Evolutionary conservation across 2,797 vertebrate genomes (phyloP).

Genomic region (Megaceryle alcyon): DNA sequence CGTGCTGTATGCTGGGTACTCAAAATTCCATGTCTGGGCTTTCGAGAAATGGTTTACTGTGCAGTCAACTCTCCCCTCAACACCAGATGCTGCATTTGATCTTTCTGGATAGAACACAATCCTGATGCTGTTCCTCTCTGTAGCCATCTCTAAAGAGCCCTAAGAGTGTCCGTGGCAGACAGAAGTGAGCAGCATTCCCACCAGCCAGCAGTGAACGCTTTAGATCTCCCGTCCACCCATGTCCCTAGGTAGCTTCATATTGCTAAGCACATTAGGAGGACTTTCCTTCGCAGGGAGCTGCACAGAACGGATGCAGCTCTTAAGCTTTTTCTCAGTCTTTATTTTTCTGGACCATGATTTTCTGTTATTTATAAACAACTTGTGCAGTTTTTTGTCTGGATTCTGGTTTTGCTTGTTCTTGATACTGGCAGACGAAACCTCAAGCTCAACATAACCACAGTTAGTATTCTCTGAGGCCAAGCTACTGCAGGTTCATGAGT

Average conservation of each 20-base stretch:
- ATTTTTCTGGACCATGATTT: neutral
- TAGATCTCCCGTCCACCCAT: neutral
- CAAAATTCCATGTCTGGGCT: neutral
- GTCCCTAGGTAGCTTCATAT: neutral
- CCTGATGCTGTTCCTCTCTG: neutral
- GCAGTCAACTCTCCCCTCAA: neutral
- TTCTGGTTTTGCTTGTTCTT: neutral
- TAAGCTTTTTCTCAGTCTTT: neutral
- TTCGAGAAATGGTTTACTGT: neutral
- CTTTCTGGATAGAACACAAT: neutral
- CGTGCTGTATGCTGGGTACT: neutral
- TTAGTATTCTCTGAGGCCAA: neutral
- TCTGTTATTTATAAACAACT: neutral
- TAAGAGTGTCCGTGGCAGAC: neutral
- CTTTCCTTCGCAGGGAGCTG: neutral
- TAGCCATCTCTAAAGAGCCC: neutral
- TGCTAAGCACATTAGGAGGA: neutral
- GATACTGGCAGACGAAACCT: conserved; percentile 21
- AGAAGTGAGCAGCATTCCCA: neutral
- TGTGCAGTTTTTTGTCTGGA: neutral
- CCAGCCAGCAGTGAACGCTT: neutral
- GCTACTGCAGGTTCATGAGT: neutral
- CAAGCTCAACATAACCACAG: neutral
- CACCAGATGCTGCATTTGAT: neutral
- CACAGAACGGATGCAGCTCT: neutral